Evolutionary conservation across 92 coral and sea anemone genomes (phyloP), one percentile per base, ranked within the genome.

Genomic region (Parazoanthus swiftii): DNA sequence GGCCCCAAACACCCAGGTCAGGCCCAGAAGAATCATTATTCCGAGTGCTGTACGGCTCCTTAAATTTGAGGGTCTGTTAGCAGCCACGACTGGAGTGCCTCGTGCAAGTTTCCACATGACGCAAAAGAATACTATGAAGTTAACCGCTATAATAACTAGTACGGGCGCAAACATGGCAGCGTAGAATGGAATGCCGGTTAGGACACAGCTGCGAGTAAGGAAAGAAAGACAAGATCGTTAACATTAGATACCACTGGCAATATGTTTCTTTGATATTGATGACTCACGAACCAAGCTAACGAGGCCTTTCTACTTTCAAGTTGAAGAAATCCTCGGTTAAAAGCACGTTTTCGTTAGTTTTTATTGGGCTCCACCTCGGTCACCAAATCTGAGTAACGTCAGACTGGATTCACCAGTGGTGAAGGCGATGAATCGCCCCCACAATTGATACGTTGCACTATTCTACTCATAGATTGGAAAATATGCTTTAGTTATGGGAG

Each of bases 1-100:
- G 36, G 89, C 88, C 11, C 91, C 91, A 78, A 89, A 89, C 15
- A 85, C 15, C 91, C 91, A 89, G 0, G 91, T 89, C 21, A 89
- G 80, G 0, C 89, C 89, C 18, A 85, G 74, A 0, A 85, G 85
- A 18, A 89, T 86, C 89, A 85, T 85, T 38, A 89, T 85, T 0
- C 85, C 88, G 65, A 89, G n/a, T 6, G 67, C 84, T 51, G 84
- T 51, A 14, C 84, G 84, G 43, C 84, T 56, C 35, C 84, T 80
- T 54, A 80, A 46, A 33, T 14, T 56, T 46, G 81, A 23, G 68
- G 70, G 26, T 15, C 56, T 54, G 9, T 33, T 44, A 13, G 39
- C 44, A 5, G 23, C 44, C 25, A 56, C 84, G 43, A 15, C 25
- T 14, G 35, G n/a, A 80, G 71, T 54, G 23, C 50, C 70, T 56